Conservation (phyloP, 2,797 vertebrate genomes). For the Paratrypauchen microcephalus region DNA sequence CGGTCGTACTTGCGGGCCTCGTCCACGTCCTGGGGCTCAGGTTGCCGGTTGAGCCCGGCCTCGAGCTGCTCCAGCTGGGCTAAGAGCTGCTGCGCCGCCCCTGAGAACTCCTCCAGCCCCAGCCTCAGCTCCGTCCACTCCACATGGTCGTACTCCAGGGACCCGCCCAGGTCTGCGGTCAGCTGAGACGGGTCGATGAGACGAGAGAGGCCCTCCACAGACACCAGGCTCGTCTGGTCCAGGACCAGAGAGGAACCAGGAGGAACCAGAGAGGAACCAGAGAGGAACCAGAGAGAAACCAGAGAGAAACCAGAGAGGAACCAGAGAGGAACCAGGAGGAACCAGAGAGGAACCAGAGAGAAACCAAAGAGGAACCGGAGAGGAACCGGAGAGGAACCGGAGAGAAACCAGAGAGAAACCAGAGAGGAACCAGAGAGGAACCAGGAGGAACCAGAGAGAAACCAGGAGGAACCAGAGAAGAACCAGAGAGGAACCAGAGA, state of each 20-base stretch:
- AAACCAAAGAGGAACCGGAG: too few species aligned
- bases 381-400: too few species aligned
- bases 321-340: too few species aligned
- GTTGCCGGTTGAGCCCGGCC: slow-evolving; percentile 87
- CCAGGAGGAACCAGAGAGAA: too few species aligned
- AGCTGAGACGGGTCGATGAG: slow-evolving; percentile 95
- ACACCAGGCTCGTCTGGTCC: slow-evolving; percentile 93
- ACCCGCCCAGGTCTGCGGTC: slow-evolving; percentile 93
- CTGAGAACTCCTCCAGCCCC: slow-evolving; percentile 95
- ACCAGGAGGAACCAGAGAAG: too few species aligned
- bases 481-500: too few species aligned
- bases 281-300: too few species aligned
- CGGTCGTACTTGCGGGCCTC: slow-evolving; percentile 82
- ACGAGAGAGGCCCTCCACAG: slow-evolving; percentile 94
- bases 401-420: too few species aligned
- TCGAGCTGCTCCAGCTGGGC: slow-evolving; percentile 93
- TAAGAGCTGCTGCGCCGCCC: slow-evolving; percentile 89
- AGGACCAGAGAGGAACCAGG: background rate
- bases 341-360: too few species aligned
- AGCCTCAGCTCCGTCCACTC: slow-evolving; percentile 96
- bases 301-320: too few species aligned
- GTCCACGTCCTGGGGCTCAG: slow-evolving; percentile 91
- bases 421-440: too few species aligned
- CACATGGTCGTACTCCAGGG: slow-evolving; percentile 95
- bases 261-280: too few species aligned